Conservation (phyloP, 2,113 vertebrate species). For the Coracopsis vasa region DNA sequence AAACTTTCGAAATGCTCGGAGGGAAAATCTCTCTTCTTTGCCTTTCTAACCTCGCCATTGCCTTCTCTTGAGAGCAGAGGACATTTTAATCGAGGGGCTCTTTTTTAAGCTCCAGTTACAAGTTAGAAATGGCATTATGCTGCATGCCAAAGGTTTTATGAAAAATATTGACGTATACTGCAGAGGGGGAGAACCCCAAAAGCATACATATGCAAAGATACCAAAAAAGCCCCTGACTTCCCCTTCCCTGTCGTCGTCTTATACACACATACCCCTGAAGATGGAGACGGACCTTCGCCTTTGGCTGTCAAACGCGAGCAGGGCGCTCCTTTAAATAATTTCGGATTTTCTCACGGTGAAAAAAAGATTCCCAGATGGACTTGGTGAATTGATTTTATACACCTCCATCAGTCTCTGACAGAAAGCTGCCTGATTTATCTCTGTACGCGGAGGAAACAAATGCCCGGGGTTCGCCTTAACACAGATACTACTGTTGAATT, state of each 20-base stretch:
- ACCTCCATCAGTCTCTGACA: not conserved
- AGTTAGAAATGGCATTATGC: slow-evolving; percentile 59
- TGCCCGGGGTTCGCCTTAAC: not conserved
- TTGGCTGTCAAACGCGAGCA: not conserved
- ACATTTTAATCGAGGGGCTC: slow-evolving; percentile 37
- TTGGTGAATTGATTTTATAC: not conserved
- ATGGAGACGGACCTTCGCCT: slow-evolving; percentile 26
- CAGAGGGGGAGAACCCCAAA: not conserved
- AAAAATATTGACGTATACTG: not conserved
- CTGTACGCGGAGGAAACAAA: not conserved
- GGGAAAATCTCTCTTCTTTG: not conserved
- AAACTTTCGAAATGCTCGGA: slow-evolving; percentile 33
- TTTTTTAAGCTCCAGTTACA: slow-evolving; percentile 58
- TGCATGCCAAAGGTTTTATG: slow-evolving; percentile 41
- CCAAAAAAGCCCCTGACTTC: not conserved
- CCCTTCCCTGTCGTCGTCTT: not conserved
- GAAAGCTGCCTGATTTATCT: not conserved
- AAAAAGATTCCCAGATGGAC: not conserved
- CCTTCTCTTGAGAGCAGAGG: not conserved
- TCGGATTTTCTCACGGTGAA: not conserved
- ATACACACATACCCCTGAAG: not conserved
- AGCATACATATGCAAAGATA: not conserved
- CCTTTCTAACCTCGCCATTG: not conserved
- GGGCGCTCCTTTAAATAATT: not conserved
- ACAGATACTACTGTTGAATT: not conserved